Conservation (phyloP, 2,888 invertebrate genomes). For the Hemithea aestivaria region DNA sequence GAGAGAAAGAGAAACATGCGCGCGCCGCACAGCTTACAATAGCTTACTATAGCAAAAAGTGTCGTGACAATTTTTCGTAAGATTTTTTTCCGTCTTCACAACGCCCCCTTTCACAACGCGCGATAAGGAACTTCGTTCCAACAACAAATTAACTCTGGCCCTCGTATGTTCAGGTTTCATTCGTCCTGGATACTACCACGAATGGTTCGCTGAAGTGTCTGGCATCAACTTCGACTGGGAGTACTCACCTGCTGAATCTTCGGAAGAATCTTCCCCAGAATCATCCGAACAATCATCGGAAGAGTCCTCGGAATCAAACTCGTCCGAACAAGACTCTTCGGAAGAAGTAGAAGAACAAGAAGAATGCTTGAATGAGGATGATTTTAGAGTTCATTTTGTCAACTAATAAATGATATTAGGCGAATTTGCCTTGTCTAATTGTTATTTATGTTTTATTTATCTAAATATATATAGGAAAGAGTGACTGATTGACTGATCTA, state of each 20-base stretch:
- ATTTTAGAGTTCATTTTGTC: constrained; percentile 1
- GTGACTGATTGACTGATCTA: too few species aligned
- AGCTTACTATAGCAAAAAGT: too few species aligned
- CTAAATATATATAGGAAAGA: too few species aligned
- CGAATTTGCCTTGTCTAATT: too few species aligned
- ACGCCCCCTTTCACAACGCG: too few species aligned
- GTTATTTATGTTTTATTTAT: too few species aligned
- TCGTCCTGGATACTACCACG: constrained; percentile 51
- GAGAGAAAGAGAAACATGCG: too few species aligned
- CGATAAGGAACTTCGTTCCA: too few species aligned
- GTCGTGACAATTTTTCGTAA: too few species aligned
- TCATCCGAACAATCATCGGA: not conserved
- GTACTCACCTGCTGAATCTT: not conserved
- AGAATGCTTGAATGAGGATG: constrained; percentile 11
- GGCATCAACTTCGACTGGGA: constrained; percentile 47
- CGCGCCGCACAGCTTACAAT: too few species aligned
- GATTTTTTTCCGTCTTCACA: too few species aligned
- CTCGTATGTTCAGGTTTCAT: constrained; percentile 40
- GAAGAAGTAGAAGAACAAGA: not conserved
- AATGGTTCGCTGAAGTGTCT: constrained; percentile 42
- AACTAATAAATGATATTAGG: not conserved
- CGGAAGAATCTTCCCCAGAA: not conserved
- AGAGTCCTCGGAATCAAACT: constrained; percentile 1
- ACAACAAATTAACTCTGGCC: not conserved
- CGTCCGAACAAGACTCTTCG: not conserved